Evolutionary conservation across 64 coral and sea anemone genomes (phyloP), one percentile per base, ranked within the genome.

Genomic region (Anthopleura sola): DNA sequence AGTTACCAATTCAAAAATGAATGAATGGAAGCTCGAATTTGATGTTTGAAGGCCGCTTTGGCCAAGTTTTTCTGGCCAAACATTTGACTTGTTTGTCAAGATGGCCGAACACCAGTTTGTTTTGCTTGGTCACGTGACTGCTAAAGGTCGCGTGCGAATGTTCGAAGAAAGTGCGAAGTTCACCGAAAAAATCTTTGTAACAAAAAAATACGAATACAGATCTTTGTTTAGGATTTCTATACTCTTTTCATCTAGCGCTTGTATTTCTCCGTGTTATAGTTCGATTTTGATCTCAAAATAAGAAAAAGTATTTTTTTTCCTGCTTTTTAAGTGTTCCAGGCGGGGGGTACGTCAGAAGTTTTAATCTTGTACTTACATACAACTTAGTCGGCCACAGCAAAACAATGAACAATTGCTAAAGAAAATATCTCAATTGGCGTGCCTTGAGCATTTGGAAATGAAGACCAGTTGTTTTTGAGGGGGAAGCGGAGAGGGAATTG

Each of bases 81-180:
- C 66, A 71, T 68, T 28, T 71, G 29, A 71, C 26, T 32, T n/a
- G n/a, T n/a, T 11, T 71, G 66, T 34, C 66, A 71, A 71, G 66
- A 71, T 71, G 66, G 66, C 66, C 66, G 66, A 71, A 28, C 29
- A 71, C 66, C 29, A 71, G 66, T 71, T 71, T 71, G 66, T 71
- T 33, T 31, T 33, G 13, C 29, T 71, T 16, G 12, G 29, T 71
- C 66, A 71, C 66, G 66, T 71, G 66, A 71, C 29, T 23, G 9
- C 21, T n/a, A n/a, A n/a, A n/a, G 18, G 4, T 48, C 4, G 11
- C 46, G 11, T 48, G 46, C 15, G 6, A 68, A 23, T 68, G 26
- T 3, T 68, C 62, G 24, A 20, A 58, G 55, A 24, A n/a, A n/a
- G n/a, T n/a, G n/a, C n/a, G n/a, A n/a, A n/a, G n/a, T n/a, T n/a